Evolutionary conservation across 2,888 invertebrate species (phyloP).

Genomic region (Tineola bisselliella): DNA sequence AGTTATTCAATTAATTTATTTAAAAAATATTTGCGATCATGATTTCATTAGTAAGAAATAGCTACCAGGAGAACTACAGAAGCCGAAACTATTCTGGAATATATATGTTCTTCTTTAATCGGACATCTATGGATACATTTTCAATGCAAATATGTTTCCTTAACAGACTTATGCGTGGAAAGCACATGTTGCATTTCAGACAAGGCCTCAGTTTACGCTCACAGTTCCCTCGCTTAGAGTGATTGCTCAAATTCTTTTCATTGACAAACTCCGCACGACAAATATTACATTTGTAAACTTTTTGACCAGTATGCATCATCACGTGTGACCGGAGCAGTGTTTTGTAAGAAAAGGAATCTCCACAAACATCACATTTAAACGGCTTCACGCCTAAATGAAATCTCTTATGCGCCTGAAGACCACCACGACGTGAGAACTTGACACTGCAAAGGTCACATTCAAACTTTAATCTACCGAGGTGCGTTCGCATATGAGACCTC

Average conservation of each 20-base stretch:
- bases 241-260: background rate
- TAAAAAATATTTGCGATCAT: no score
- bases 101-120: no score
- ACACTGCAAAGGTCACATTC: background rate
- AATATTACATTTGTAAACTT: background rate
- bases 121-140: no score
- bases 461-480: background rate
- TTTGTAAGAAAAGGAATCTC: background rate
- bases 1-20: no score
- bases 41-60: no score
- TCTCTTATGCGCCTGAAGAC: background rate
- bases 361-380: background rate
- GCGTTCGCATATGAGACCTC: conserved; percentile 3
- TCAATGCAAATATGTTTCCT: background rate
- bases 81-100: no score
- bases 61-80: no score
- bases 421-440: background rate
- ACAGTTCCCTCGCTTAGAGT: background rate
- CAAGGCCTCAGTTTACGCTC: background rate
- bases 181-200: background rate
- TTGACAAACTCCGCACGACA: background rate
- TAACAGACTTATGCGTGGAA: background rate
- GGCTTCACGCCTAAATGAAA: background rate
- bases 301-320: background rate
- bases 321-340: background rate